Base-by-base conservation (phyloP, 1,140 invertebrate genomes). In the Drosophila arizonae region DNA sequence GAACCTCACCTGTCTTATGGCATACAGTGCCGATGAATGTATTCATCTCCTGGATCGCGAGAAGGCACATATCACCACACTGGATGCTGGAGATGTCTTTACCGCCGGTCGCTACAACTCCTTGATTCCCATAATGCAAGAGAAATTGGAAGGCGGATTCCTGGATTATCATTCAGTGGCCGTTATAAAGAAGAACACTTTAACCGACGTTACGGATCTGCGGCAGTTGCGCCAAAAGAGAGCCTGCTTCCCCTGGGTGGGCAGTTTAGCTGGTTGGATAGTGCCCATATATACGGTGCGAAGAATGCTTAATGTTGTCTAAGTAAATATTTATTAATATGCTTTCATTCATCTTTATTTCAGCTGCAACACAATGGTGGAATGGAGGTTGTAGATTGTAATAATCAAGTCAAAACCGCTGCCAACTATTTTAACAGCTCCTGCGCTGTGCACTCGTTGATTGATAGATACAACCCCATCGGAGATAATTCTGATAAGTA, bases 41-140 rank as follows among this genome's bases (percentile, higher is more conserved):
- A 97, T 97, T 94, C 92, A 93, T 50, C 91, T 94, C 81, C 92
- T 97, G 28, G 96, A 97, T 91, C 92, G 94, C 30, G 95, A 96
- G 80, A 93, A 95, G 77, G 97, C 96, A 0, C 96, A 99, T 51
- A 92, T 99, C 36, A 96, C 98, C 10, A 95, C 95, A 1, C 90
- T 99, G 6, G 98, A 99, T 93, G 95, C 98, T 41, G 98, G 98
- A 21, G 96, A 99, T 93, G 95, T 98, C 11, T 99, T 98, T 92
- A 94, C 97, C 41, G 98, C 95, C 52, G 98, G 98, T 0, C 93
- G 97, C 52, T 98, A 97, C 90, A 96, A 98, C 92, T 98, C 97
- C 90, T 93, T 99, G 54, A 95, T 98, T 3, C 98, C 98, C 6
- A 96, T 98, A 66, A 94, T 97, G 92, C 95, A 97, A 90, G 96